Base-by-base conservation (phyloP, 2,888 invertebrate genomes). In the Epistrophe eligans region DNA sequence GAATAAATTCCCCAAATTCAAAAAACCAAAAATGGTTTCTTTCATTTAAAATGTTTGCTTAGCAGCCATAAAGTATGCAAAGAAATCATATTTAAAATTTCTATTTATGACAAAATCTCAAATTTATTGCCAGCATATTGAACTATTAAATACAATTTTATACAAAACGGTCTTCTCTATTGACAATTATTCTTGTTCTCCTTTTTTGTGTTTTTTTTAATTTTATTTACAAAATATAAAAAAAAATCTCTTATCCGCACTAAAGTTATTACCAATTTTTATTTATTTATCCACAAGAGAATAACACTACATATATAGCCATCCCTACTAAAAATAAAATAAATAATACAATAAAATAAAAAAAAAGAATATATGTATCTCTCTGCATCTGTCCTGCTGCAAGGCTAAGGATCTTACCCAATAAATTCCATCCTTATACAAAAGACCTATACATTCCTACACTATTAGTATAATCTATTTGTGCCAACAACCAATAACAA, bases 401-500 rank as follows among this genome's bases (percentile, higher is more conserved):
- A 66, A 28, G 11, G 6, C 50, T 40, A 43, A 43, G 13, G 38
- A 10, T 38, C 38, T 66, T 60, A 58, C 64, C 52, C 64, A 70
- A 85, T 77, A 81, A 85, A 81, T 85, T 73, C 73, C 55, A 45
- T 70, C 55, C 82, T 43, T 73, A 55, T 60, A 81, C 50, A 67
- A 67, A 74, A 64, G 77, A 55, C 57, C 74, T 70, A 64, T 62
- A 48, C 71, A 35, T 1, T 35, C 35, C 35, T 64, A 70, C 67
- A 38, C 57, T 70, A 66, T 83, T 79, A 24, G 24, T 70, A 66
- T 83, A 83, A 83, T 87, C 87, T 83, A 79, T 79, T 87, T 87
- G 87, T 83, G 87, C 83, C 87, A 87, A 87, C 87, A 79, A 62
- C 87, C 87, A 87, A 87, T 87, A 83, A 79, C 83, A 87, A 87